These are phyloP conservation scores for Chaetops frenatus DNA, from an alignment of 2,113 vertebrate species.

Conservation along the genomic window DNA sequence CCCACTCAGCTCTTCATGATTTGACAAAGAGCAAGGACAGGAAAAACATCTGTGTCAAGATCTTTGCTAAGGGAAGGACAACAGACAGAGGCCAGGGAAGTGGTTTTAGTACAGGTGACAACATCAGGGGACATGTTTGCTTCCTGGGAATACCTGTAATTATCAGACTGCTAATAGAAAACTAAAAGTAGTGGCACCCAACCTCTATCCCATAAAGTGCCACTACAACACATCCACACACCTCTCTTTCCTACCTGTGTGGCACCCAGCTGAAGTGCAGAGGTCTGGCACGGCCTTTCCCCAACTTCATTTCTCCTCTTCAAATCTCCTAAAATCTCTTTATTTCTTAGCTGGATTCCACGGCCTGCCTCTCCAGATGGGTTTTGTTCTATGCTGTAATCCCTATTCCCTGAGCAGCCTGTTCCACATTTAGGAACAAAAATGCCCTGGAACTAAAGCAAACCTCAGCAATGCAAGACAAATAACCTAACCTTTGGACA, in stretches of 20 bases:
- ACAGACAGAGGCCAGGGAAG: not conserved
- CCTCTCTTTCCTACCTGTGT: not conserved
- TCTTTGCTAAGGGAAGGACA: not conserved
- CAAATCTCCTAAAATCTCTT: not conserved
- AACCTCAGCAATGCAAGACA: not conserved
- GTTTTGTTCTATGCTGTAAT: not conserved
- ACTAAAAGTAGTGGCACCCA: not conserved
- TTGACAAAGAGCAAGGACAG: not conserved
- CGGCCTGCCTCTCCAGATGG: not conserved
- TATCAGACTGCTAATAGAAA: not conserved
- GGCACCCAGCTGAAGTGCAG: not conserved
- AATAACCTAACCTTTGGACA: not conserved
- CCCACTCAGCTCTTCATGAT: accelerated
- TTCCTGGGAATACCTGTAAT: not conserved
- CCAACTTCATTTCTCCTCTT: not conserved
- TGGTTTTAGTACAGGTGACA: not conserved
- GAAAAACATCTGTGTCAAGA: not conserved
- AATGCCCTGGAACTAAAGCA: not conserved
- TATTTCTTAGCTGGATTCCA: not conserved
- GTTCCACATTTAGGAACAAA: not conserved
- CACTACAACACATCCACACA: not conserved
- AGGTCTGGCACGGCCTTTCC: not conserved
- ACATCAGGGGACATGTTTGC: not conserved
- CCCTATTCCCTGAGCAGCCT: not conserved
- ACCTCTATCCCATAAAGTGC: not conserved